Percentiles rank a stretch among this genome's conserved stretches.
Evolutionary conservation across 2,113 vertebrate genomes (phyloP).

Genomic region (Calyptommatus sinebrachiatus): DNA sequence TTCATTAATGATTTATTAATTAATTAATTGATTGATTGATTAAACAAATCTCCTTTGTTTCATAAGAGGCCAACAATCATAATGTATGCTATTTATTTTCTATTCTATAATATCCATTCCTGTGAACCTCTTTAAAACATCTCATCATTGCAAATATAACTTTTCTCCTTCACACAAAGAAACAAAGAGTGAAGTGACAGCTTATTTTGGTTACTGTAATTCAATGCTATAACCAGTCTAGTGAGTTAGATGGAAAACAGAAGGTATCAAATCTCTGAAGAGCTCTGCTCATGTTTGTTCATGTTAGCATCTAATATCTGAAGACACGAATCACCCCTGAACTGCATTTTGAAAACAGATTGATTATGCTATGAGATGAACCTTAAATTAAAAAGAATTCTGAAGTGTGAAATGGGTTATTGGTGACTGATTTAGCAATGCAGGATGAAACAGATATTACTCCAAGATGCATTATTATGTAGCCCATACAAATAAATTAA

Average conservation of each 20-base stretch:
- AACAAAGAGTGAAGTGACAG: no score
- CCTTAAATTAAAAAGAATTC: constrained; percentile 2
- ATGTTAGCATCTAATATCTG: not conserved
- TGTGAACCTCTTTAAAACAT: not conserved
- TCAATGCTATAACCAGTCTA: not conserved
- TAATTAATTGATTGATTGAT: no score
- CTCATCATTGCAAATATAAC: not conserved
- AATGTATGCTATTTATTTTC: not conserved
- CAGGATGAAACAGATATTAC: not conserved
- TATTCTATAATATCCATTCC: not conserved
- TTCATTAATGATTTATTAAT: no score
- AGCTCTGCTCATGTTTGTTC: not conserved
- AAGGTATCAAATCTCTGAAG: not conserved
- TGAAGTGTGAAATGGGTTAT: constrained; percentile 18
- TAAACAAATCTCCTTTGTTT: not conserved
- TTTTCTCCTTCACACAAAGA: not conserved
- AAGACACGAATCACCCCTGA: not conserved
- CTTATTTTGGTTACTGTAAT: not conserved
- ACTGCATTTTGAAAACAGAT: not conserved
- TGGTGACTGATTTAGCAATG: constrained; percentile 16
- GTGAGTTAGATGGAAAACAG: not conserved
- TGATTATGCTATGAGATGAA: not conserved
- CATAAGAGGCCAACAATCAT: not conserved
- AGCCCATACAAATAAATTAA: constrained; percentile 15
- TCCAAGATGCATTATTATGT: constrained; percentile 7